These are phyloP conservation scores for Pocillopora grandis DNA, from an alignment of 92 coral and sea anemone genomes.

Conservation along the genomic window DNA sequence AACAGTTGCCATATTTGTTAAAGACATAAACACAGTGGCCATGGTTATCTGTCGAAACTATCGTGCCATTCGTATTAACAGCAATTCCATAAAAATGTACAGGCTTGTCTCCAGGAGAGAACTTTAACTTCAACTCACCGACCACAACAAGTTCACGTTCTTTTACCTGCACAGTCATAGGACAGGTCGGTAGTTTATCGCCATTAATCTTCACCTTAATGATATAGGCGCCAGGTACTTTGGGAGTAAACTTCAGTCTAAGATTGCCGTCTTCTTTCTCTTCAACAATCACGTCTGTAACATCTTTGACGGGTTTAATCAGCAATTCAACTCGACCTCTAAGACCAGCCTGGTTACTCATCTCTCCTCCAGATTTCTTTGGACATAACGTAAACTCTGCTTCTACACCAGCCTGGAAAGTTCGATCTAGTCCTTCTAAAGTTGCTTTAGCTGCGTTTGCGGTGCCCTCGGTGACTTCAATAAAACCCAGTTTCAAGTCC, in stretches of 20 bases:
- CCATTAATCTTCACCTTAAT: slow-evolving; percentile 3
- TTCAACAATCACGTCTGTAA: too few species aligned
- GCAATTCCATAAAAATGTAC: neutral
- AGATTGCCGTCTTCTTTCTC: slow-evolving; percentile 1
- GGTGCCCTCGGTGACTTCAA: too few species aligned
- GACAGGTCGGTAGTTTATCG: slow-evolving; percentile 11
- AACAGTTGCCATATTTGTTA: neutral
- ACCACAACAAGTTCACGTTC: slow-evolving; percentile 3
- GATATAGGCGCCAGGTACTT: neutral
- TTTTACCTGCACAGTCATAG: neutral
- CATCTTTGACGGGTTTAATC: too few species aligned
- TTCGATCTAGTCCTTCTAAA: too few species aligned
- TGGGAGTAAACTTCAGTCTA: neutral
- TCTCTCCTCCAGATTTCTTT: too few species aligned
- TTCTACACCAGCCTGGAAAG: too few species aligned
- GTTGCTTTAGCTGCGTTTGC: too few species aligned
- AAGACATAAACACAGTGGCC: neutral
- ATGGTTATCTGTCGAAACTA: neutral
- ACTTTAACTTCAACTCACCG: neutral
- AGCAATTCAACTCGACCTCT: too few species aligned
- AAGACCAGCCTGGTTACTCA: too few species aligned
- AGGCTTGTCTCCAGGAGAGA: neutral
- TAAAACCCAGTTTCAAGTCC: too few species aligned
- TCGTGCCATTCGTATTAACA: neutral
- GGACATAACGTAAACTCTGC: too few species aligned